phyloP scores from a whole-genome alignment of 2,113 vertebrate species.

The Ia io region DNA sequence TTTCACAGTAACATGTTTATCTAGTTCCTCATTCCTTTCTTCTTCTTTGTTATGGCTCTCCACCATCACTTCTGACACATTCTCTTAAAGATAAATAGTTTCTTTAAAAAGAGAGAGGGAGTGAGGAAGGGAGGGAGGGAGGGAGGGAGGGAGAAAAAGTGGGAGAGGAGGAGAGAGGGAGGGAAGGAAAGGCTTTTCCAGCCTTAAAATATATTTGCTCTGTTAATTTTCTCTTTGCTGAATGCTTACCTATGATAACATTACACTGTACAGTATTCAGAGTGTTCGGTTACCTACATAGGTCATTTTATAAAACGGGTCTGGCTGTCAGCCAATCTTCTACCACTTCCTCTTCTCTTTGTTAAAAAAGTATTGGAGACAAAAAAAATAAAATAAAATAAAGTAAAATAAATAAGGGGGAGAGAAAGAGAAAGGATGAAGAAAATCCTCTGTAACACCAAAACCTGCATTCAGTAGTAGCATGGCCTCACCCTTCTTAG shows the following conservation, averaged over 20 bases:
- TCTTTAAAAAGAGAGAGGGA: background rate
- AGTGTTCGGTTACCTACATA: constrained; percentile 62
- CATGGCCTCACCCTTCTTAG: constrained; percentile 63
- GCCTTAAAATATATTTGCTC: constrained; percentile 40
- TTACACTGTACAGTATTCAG: constrained; percentile 21
- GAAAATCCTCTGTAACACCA: constrained; percentile 57
- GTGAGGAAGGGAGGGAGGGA: too few species aligned
- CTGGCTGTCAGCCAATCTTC: constrained; percentile 63
- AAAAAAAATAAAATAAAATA: background rate
- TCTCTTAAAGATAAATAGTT: constrained; percentile 31
- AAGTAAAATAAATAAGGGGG: background rate
- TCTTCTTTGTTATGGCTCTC: background rate
- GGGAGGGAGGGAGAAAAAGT: too few species aligned
- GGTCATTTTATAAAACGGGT: constrained; percentile 67
- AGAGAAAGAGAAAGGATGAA: constrained; percentile 28
- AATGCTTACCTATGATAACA: constrained; percentile 40
- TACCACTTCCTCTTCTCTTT: constrained; percentile 62
- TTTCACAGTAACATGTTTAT: background rate
- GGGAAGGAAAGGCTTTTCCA: background rate
- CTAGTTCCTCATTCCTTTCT: background rate
- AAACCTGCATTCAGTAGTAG: constrained; percentile 69
- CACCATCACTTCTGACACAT: background rate
- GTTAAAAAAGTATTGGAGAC: background rate
- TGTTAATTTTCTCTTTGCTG: constrained; percentile 58
- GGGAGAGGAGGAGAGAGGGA: background rate